Conservation (phyloP, 92 coral and sea anemone genomes). For the Actinernus sp. region DNA sequence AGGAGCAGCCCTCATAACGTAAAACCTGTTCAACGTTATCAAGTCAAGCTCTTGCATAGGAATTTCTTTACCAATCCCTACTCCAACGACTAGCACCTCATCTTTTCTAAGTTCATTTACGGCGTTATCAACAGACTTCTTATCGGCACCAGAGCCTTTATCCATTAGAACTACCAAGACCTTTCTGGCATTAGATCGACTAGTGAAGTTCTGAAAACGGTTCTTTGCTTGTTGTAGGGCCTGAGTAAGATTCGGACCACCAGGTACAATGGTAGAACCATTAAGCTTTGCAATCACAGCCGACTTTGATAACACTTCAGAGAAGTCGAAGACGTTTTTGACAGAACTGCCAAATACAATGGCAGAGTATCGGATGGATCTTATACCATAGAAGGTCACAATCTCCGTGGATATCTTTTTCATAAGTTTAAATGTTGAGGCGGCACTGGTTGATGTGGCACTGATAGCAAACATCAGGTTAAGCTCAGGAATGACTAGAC, state of each 20-base stretch:
- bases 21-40: slow-evolving; percentile 24
- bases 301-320: neutral
- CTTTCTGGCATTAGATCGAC: slow-evolving; percentile 76
- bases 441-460: slow-evolving; percentile 20
- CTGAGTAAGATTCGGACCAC: slow-evolving; percentile 31
- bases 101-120: slow-evolving; percentile 49
- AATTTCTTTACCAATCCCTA: slow-evolving; percentile 65
- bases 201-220: slow-evolving; percentile 39
- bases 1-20: slow-evolving; percentile 8
- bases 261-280: neutral
- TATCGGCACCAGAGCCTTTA: slow-evolving; percentile 34
- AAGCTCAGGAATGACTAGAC: slow-evolving; percentile 17
- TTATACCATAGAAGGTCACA: slow-evolving; percentile 11
- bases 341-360: slow-evolving; percentile 20
- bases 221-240: slow-evolving; percentile 66
- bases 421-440: slow-evolving; percentile 14
- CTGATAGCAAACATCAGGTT: slow-evolving; percentile 25
- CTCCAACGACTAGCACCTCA: slow-evolving; percentile 68
- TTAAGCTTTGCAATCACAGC: slow-evolving; percentile 5
- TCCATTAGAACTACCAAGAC: slow-evolving; percentile 83
- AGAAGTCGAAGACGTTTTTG: slow-evolving; percentile 7
- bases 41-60: slow-evolving; percentile 5
- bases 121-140: slow-evolving; percentile 26
- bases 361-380: slow-evolving; percentile 6
- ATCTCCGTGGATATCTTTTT: slow-evolving; percentile 13